Evolutionary conservation across 92 coral and sea anemone genomes (phyloP), one percentile per base, ranked within the genome.

Genomic region (Chrysogorgia sp.): DNA sequence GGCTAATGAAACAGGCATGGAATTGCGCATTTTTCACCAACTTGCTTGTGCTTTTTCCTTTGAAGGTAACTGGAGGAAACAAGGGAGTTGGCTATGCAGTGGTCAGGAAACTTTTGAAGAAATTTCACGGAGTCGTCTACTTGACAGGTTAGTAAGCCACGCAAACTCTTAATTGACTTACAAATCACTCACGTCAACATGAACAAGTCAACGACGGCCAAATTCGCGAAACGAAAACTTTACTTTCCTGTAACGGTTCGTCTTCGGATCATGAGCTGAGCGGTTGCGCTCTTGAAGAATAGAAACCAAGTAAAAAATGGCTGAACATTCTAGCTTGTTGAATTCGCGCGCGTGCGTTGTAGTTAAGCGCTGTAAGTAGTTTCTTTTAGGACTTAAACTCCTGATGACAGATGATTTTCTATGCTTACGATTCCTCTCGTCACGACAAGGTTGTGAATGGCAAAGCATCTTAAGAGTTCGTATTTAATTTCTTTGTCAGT

Each of bases 31-130:
- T 41, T 68, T 9, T 12, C 37, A 14, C 34, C 4, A 13, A 52
- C 24, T 6, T 37, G 32, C 17, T 58, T 52, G 7, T 52, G 28
- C 9, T 56, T 72, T n/a, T 41, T 30, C 59, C 34, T 53, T 23
- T 72, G 23, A 15, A 72, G 79, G 79, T 72, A 19, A 72, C 79
- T 52, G 79, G 79, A 19, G 79, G 79, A 9, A 72, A 72, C 79
- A 72, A 72, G 34, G 79, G 79, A 22, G 79, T 72, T 52, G 79
- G 79, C 19, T 72, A 72, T 56, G 31, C 79, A 34, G 79, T 72
- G 47, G 79, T 72, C 65, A 52, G 58, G 34, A 72, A 72, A 56
- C 65, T 72, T 25, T 34, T 55, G 65, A 72, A 56, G 48, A 72
- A 72, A 56, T 72, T 72, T 56, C 79, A 31, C 52, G 79, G 79